Evolutionary conservation across 2,888 invertebrate genomes (phyloP).

Genomic region (Epiblema foenella): DNA sequence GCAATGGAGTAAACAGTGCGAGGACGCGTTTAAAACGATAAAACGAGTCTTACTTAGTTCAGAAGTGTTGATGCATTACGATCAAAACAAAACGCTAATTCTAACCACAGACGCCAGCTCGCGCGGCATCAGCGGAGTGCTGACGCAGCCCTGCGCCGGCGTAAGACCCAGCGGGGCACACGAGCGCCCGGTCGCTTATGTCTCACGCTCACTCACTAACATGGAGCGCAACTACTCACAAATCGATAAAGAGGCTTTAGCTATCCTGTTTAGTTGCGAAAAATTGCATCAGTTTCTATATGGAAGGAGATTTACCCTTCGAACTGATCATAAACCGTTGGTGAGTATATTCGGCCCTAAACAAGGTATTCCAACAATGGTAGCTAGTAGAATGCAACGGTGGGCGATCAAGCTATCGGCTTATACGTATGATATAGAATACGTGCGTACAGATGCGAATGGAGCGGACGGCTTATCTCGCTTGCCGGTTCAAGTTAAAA

Average conservation of each 20-base stretch:
- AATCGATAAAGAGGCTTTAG: slow-evolving; percentile 13
- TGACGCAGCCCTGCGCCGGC: too few relatives aligned
- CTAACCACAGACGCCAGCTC: too few relatives aligned
- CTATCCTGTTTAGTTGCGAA: neutral
- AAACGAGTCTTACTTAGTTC: too few relatives aligned
- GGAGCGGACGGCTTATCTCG: slow-evolving; percentile 13
- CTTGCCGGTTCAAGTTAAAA: neutral
- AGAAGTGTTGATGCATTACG: neutral
- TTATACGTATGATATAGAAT: slow-evolving; percentile 7
- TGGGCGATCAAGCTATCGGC: slow-evolving; percentile 22
- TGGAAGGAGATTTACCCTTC: neutral
- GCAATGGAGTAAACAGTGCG: too few relatives aligned
- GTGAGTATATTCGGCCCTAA: slow-evolving; percentile 24
- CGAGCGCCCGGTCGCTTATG: slow-evolving; percentile 14
- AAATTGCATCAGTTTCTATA: slow-evolving; percentile 15
- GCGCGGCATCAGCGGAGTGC: too few relatives aligned
- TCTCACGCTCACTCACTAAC: neutral
- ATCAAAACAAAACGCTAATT: too few relatives aligned
- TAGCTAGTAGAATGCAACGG: slow-evolving; percentile 10
- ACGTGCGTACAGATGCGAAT: slow-evolving; percentile 6
- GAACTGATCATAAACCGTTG: slow-evolving; percentile 14
- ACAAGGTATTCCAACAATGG: slow-evolving; percentile 13
- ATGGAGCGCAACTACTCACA: slow-evolving; percentile 3
- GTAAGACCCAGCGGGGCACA: neutral
- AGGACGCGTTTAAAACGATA: too few relatives aligned